These are phyloP conservation scores for Microcebus tavaratra DNA, from an alignment of 2,113 vertebrate species.

Conservation along the genomic window DNA sequence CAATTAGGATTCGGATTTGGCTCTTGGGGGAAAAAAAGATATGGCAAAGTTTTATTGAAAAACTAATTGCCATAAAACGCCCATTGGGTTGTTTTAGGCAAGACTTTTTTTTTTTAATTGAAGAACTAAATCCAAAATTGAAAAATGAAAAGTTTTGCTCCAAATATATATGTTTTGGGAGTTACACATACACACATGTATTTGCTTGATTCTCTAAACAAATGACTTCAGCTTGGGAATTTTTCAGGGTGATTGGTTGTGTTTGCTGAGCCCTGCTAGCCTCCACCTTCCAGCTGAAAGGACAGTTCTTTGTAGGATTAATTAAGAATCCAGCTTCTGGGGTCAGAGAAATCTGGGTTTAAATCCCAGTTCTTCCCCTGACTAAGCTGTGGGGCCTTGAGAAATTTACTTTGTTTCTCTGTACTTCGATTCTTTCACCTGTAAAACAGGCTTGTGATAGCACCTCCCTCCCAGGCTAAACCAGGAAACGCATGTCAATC, in stretches of 20 bases:
- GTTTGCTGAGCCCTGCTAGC: background rate
- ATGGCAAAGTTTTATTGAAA: background rate
- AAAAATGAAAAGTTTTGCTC: background rate
- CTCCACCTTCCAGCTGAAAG: background rate
- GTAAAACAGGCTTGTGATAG: background rate
- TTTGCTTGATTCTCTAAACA: background rate
- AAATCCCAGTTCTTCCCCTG: background rate
- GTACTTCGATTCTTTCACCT: background rate
- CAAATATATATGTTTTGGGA: background rate
- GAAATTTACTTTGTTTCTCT: background rate
- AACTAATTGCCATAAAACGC: background rate
- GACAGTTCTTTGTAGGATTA: background rate
- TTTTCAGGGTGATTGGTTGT: background rate
- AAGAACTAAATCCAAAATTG: background rate
- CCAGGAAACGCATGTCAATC: background rate
- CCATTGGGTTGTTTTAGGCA: background rate
- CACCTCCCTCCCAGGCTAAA: background rate
- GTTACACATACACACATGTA: background rate
- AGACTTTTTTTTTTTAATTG: background rate
- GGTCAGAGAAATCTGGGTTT: background rate
- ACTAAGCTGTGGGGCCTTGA: background rate
- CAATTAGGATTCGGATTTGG: background rate
- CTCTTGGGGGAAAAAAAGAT: background rate
- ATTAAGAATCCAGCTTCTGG: background rate
- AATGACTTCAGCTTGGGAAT: background rate